These are phyloP conservation scores for Corythaixoides concolor DNA, from an alignment of 2,113 vertebrate species.

Conservation along the genomic window DNA sequence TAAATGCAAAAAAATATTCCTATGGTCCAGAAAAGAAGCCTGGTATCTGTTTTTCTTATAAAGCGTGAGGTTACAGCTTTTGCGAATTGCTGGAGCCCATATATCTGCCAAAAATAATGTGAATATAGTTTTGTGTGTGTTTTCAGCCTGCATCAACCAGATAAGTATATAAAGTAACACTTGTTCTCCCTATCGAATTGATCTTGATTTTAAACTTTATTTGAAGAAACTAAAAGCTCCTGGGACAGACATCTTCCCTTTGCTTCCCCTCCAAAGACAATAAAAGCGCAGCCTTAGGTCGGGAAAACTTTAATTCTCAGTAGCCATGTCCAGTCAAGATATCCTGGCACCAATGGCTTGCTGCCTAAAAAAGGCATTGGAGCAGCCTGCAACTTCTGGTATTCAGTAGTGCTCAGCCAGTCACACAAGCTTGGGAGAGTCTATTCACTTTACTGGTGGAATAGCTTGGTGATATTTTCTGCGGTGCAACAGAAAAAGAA, in stretches of 20 bases:
- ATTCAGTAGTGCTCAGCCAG: neutral
- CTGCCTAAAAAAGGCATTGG: neutral
- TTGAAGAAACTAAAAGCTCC: neutral
- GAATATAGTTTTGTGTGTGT: neutral
- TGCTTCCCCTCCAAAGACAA: neutral
- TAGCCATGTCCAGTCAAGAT: neutral
- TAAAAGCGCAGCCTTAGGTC: neutral
- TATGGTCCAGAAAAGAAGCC: neutral
- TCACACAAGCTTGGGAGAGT: neutral
- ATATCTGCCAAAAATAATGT: neutral
- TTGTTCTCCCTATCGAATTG: neutral
- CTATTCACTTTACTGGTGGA: neutral
- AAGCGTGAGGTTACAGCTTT: neutral
- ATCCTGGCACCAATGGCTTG: neutral
- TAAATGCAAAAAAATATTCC: neutral
- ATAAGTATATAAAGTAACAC: neutral
- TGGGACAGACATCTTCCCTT: neutral
- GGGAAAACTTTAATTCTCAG: neutral
- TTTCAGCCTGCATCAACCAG: neutral
- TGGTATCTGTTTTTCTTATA: slow-evolving; percentile 4
- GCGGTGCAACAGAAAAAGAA: neutral
- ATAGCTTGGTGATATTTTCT: neutral
- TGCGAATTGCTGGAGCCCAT: neutral
- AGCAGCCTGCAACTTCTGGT: neutral
- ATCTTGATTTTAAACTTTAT: neutral